Base-by-base conservation (phyloP, 2,797 vertebrate species). In the Varecia variegata region DNA sequence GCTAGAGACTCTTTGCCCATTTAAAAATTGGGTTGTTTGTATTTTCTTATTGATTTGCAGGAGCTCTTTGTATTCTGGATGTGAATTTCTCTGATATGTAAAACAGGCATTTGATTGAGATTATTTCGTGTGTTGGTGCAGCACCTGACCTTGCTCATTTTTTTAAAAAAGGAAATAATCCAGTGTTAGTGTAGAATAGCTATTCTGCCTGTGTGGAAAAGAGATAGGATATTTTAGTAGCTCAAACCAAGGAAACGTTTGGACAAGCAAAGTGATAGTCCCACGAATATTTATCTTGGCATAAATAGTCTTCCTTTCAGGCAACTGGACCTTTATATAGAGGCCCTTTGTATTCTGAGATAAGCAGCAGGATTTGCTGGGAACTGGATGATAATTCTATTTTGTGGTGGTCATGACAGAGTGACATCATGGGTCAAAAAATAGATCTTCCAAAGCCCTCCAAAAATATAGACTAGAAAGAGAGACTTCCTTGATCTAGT, bases 251-350 rank as follows among this genome's bases (percentile, higher is more conserved):
- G 95, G 94, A 97, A 98, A 88, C 58, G 21, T 30, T 84, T 50
- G 50, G 52, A 93, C 35, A 50, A 68, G 56, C 30, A 68, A 93
- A 93, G 38, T 15, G 73, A 96, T 76, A 84, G 52, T 47, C 14
- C 15, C 15, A 30, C 2, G 47, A 81, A 23, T 50, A 35, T 81
- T 83, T 97, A 84, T 96, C 58, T 91, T 70, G 82, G n/a, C 23
- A 95, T 94, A 93, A 81, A 71, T 92, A 93, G 87, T 56, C 71
- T 96, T 97, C 87, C 80, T 93, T 95, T 96, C n/a, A 77, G 70
- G 76, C 35, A 96, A 86, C 40, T 54, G 67, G 70, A 32, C 43
- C 62, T 96, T 85, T 94, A 84, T 94, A 95, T 90, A 93, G 58
- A 82, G 13, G 68, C 30, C 68, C 40, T 93, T 91, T 81, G 95